Base-by-base conservation (phyloP, 2,113 vertebrate species). In the Tonatia bakeri region DNA sequence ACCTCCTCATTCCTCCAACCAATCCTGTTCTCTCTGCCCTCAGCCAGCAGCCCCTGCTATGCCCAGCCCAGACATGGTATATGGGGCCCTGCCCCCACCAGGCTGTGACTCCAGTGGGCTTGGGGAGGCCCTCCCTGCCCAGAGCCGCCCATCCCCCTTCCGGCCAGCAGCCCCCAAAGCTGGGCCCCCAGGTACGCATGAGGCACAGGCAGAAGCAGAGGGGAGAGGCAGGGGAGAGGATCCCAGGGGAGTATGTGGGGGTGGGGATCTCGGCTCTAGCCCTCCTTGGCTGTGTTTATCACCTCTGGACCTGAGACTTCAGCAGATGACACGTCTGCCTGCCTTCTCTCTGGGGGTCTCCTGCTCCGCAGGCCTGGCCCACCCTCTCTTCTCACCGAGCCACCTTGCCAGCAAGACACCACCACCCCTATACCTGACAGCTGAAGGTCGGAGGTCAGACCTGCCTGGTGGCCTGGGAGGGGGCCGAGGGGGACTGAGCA, bases 381-480 rank as follows among this genome's bases (percentile, higher is more conserved):
- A 99, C 97, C 98, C 99, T 0, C 97, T 99, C 96, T 99, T 99
- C 98, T 98, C 99, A 0, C 94, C 99, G 0, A 95, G 98, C 93
- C 98, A 98, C 98, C 98, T 99, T 73, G 97, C 99, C 87, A 98
- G 98, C 98, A 99, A 99, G 97, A 99, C 98, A 0, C 98, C 99
- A 0, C 98, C 99, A 0, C 98, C 99, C 0, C 96, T 99, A 86
- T 99, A 98, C 96, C 97, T 99, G 97, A 98, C 98, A 20, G 22
- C 97, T 0, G 99, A 99, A 0, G 98, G 98, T 47, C 97, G 98
- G 36, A 98, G 99, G 2, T 95, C 97, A 0, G 99, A 99, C 0
- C 87, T 97, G 40, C 98, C 97, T 5, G 88, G 98, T 3, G 91
- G 96, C 94, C 45, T 98, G 96, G 96, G 96, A 0, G 92, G 97